A percentile compares a stretch with the other conserved stretches of the same genome.
phyloP scores from a whole-genome alignment of 2,113 vertebrate genomes.

The Muscicapa adusta region DNA sequence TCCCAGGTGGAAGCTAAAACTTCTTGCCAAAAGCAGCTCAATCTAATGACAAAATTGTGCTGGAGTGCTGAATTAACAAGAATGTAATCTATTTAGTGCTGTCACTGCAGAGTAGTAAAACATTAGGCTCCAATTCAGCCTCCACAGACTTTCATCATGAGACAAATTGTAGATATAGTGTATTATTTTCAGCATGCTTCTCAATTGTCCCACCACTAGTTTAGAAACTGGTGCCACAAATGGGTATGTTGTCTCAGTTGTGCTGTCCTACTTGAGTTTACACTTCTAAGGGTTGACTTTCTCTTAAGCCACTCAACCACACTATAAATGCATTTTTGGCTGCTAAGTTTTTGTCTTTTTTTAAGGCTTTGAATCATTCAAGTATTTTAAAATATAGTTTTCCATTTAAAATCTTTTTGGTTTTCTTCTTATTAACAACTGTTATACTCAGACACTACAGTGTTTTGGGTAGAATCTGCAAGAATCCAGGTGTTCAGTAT shows the following conservation, averaged over 20 bases:
- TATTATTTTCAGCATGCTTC: background rate
- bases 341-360: background rate
- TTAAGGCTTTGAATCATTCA: background rate
- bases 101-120: background rate
- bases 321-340: background rate
- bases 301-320: background rate
- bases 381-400: background rate
- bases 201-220: background rate
- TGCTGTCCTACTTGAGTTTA: background rate
- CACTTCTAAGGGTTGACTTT: background rate
- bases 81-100: slow-evolving; percentile 12
- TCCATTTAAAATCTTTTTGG: background rate
- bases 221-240: background rate
- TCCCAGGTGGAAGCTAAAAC: background rate
- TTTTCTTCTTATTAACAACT: background rate
- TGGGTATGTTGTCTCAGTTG: background rate
- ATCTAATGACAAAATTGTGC: background rate
- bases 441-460: background rate
- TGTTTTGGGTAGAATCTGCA: background rate
- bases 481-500: background rate
- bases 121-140: background rate
- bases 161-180: background rate
- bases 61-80: slow-evolving; percentile 13
- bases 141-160: background rate
- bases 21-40: background rate